These are phyloP conservation scores for Lingula anatina DNA, from an alignment of 2,888 invertebrate species.

Conservation along the genomic window DNA sequence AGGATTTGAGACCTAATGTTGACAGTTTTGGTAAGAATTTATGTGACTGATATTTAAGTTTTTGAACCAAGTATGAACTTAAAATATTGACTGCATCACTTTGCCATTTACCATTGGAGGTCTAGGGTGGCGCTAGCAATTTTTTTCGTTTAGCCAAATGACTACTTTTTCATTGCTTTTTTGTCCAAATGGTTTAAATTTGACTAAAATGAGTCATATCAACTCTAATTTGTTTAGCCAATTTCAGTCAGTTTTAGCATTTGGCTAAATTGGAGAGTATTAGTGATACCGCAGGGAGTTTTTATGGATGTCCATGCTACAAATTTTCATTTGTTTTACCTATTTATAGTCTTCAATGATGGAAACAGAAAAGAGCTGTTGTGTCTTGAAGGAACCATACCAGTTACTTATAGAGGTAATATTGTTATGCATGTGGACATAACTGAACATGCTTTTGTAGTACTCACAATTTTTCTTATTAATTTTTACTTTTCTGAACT, in stretches of 20 bases:
- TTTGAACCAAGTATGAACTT: slow-evolving; percentile 2
- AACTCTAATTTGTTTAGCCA: neutral
- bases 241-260: neutral
- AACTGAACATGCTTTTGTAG: neutral
- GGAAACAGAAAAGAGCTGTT: slow-evolving; percentile 75
- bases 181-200: too few relatives aligned
- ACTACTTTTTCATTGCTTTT: neutral
- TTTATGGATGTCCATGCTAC: neutral
- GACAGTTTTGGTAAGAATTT: slow-evolving; percentile 67
- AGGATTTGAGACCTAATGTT: slow-evolving; percentile 62
- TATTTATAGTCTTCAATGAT: slow-evolving; percentile 75
- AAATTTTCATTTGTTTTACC: slow-evolving; percentile 4
- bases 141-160: neutral
- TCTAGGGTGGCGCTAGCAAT: neutral
- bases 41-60: slow-evolving; percentile 7
- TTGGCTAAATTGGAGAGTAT: neutral
- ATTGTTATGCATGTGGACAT: neutral
- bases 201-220: too few relatives aligned
- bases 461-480: neutral
- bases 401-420: slow-evolving; percentile 80
- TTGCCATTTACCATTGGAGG: neutral
- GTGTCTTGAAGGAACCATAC: slow-evolving; percentile 86
- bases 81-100: neutral
- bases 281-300: neutral
- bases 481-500: too few relatives aligned